phyloP scores from a whole-genome alignment of 2,888 invertebrate genomes.

The Luperina testacea region DNA sequence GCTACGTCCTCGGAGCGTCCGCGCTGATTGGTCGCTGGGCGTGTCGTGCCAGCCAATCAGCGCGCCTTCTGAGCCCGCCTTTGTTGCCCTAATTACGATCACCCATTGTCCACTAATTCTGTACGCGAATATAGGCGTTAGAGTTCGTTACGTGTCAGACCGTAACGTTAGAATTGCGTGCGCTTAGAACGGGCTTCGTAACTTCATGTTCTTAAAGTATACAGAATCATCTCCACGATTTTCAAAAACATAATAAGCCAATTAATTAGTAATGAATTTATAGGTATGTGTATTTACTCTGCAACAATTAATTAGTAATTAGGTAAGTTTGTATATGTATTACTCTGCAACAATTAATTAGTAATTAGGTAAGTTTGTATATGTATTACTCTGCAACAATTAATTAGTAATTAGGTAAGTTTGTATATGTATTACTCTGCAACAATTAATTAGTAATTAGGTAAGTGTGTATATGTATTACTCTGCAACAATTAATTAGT shows the following conservation, averaged over 20 bases:
- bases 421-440: too few relatives aligned
- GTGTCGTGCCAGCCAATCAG: conserved; percentile 41
- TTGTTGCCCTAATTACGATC: conserved; percentile 63
- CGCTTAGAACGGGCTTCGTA: neutral
- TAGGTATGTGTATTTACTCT: too few relatives aligned
- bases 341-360: too few relatives aligned
- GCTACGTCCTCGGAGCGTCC: conserved; percentile 17
- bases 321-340: too few relatives aligned
- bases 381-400: too few relatives aligned
- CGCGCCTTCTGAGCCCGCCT: conserved; percentile 51
- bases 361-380: too few relatives aligned
- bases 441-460: too few relatives aligned
- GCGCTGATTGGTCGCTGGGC: conserved; percentile 41
- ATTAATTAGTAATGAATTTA: too few relatives aligned
- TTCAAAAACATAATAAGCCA: neutral
- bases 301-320: too few relatives aligned
- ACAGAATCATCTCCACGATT: neutral
- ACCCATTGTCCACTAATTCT: conserved; percentile 59
- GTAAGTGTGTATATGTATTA: too few relatives aligned
- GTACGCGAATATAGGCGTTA: conserved; percentile 20
- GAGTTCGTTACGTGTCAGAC: neutral
- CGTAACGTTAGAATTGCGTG: conserved; percentile 4
- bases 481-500: too few relatives aligned
- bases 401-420: too few relatives aligned
- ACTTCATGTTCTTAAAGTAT: conserved; percentile 1